These are phyloP conservation scores for Danio jaintianensis DNA, from an alignment of 2,797 vertebrate genomes.

Conservation along the genomic window DNA sequence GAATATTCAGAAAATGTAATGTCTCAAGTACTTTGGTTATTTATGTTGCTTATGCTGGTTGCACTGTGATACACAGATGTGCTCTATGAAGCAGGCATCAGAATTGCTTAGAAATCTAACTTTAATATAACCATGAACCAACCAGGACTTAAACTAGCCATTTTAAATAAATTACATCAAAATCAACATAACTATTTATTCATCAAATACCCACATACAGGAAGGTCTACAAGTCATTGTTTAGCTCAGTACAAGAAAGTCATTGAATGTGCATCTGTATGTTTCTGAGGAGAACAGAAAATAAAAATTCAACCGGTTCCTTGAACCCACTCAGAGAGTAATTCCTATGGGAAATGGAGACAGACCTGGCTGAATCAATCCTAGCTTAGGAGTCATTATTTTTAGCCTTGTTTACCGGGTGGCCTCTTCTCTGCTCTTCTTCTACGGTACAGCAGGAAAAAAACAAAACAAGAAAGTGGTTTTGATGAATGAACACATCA, in stretches of 20 bases:
- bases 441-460: constrained; percentile 25
- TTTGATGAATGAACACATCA: constrained; percentile 40
- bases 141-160: too few relatives aligned
- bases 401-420: constrained; percentile 81
- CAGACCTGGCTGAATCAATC: constrained; percentile 79
- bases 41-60: too few relatives aligned
- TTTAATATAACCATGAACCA: too few relatives aligned
- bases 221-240: not conserved
- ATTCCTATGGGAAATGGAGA: constrained; percentile 75
- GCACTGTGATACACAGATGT: too few relatives aligned
- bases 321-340: constrained; percentile 73
- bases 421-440: constrained; percentile 71
- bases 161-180: too few relatives aligned
- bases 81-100: too few relatives aligned
- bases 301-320: constrained; percentile 7
- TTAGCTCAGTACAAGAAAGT: constrained; percentile 33
- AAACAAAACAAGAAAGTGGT: constrained; percentile 30
- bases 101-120: too few relatives aligned
- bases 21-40: too few relatives aligned
- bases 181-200: not conserved
- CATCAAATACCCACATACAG: not conserved
- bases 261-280: constrained; percentile 35
- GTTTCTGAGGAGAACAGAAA: constrained; percentile 23
- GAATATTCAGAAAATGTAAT: too few relatives aligned
- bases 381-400: constrained; percentile 80